Evolutionary conservation across 2,888 invertebrate genomes (phyloP).

Genomic region (Pristionchus fissidentatus): DNA sequence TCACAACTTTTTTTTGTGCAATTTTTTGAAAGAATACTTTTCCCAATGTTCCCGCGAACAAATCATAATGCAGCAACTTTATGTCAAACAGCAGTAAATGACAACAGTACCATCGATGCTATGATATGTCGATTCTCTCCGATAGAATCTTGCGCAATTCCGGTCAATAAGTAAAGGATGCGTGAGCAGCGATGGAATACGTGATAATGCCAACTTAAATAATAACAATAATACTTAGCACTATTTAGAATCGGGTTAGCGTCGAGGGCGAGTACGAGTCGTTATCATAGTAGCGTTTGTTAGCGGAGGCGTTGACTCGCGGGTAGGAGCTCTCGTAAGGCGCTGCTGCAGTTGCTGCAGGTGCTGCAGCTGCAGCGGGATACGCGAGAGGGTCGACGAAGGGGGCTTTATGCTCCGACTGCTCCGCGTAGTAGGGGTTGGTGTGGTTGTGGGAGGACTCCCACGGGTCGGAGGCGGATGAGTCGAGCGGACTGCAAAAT

Average conservation of each 20-base stretch:
- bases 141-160: not conserved
- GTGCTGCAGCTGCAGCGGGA: not conserved
- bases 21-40: no score
- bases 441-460: slow-evolving; percentile 21
- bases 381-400: slow-evolving; percentile 17
- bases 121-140: slow-evolving; percentile 23
- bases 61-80: no score
- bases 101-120: no score
- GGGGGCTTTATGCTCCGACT: not conserved
- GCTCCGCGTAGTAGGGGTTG: not conserved
- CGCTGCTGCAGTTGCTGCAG: not conserved
- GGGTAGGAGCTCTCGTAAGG: not conserved
- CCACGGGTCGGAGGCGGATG: not conserved
- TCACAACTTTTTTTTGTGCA: no score
- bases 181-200: not conserved
- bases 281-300: slow-evolving; percentile 27
- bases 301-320: not conserved
- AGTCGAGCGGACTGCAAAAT: not conserved
- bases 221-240: not conserved
- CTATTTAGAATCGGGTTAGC: slow-evolving; percentile 8
- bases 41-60: no score
- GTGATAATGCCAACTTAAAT: not conserved
- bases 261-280: not conserved
- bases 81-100: no score
- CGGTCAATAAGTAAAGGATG: not conserved